These are phyloP conservation scores for Loriculus beryllinus DNA, from an alignment of 2,797 vertebrate genomes.

Conservation along the genomic window DNA sequence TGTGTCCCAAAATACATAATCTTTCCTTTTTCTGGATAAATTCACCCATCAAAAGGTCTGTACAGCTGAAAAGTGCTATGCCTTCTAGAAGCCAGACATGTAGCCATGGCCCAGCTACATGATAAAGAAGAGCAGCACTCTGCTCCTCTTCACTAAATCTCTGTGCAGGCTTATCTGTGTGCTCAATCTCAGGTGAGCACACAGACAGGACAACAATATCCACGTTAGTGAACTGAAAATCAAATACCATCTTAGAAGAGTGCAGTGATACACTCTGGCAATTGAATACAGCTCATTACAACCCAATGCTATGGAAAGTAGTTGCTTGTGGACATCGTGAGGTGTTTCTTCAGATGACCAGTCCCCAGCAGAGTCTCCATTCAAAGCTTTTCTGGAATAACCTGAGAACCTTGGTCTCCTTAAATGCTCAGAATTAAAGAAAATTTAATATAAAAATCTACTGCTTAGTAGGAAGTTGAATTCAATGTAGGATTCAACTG, in stretches of 20 bases:
- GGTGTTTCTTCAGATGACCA: not conserved
- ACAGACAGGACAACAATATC: not conserved
- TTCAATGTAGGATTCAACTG: not conserved
- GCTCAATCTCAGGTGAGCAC: too few species aligned
- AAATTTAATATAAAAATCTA: not conserved
- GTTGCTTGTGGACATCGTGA: not conserved
- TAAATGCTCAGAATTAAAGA: not conserved
- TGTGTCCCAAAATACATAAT: not conserved
- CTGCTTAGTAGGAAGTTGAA: not conserved
- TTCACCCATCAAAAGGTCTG: not conserved
- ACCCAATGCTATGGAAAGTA: not conserved
- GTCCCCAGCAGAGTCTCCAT: not conserved
- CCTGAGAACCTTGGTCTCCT: not conserved
- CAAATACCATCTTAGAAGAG: not conserved
- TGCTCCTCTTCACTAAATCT: not conserved
- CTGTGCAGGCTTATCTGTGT: not conserved
- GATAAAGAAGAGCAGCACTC: not conserved
- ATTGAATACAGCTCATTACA: not conserved
- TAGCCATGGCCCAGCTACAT: not conserved
- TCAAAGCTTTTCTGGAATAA: not conserved
- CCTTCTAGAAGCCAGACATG: not conserved
- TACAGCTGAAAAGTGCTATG: not conserved
- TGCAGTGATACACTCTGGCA: not conserved
- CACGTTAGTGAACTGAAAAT: not conserved
- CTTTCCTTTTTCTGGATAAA: not conserved